phyloP scores from a whole-genome alignment of 1,140 invertebrate genomes.

The Hetaerina americana region DNA sequence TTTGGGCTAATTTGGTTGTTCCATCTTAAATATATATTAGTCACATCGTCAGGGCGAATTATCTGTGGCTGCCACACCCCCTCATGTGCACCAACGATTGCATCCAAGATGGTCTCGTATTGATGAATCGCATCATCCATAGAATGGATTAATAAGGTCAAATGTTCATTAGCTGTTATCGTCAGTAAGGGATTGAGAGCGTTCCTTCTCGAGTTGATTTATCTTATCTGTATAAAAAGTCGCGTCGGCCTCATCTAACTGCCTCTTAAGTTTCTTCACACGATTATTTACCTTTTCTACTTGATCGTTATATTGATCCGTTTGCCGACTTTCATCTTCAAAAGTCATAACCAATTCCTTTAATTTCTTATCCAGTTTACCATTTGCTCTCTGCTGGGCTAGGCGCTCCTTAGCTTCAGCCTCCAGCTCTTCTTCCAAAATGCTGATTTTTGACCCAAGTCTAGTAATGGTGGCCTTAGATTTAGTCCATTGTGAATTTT shows the following conservation, averaged over 20 bases:
- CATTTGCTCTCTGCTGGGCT: slow-evolving; percentile 71
- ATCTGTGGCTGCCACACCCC: no score
- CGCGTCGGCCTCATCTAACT: slow-evolving; percentile 91
- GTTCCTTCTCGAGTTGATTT: no score
- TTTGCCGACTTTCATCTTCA: slow-evolving; percentile 86
- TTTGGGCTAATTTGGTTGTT: no score
- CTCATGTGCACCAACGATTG: no score
- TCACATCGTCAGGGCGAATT: no score
- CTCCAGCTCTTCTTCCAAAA: slow-evolving; percentile 91
- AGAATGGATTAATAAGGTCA: no score
- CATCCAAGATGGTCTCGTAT: no score
- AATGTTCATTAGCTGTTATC: no score
- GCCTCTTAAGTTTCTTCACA: slow-evolving; percentile 82
- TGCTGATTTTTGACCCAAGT: slow-evolving; percentile 87
- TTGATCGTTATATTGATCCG: slow-evolving; percentile 95
- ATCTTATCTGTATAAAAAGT: no score
- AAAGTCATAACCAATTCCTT: slow-evolving; percentile 83
- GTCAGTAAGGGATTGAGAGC: no score
- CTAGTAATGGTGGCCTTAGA: slow-evolving; percentile 87
- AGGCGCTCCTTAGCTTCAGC: slow-evolving; percentile 82
- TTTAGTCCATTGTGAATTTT: slow-evolving; percentile 80
- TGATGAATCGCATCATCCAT: no score
- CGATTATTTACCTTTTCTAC: slow-evolving; percentile 79
- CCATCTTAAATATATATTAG: no score
- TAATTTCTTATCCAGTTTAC: slow-evolving; percentile 89